phyloP scores from a whole-genome alignment of 2,888 invertebrate species.

The Linyphia triangularis region DNA sequence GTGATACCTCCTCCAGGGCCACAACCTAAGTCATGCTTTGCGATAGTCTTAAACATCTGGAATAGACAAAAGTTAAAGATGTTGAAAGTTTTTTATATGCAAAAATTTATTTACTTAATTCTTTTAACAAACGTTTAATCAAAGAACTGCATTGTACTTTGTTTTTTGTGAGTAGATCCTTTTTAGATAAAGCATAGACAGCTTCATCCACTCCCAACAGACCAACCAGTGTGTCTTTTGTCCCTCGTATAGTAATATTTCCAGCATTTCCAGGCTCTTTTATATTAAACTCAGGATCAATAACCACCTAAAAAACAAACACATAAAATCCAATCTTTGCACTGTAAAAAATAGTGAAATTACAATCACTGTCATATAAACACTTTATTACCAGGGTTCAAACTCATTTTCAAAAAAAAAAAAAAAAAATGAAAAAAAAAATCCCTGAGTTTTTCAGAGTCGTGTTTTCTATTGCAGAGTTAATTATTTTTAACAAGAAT shows the following conservation, averaged over 20 bases:
- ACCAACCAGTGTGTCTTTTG: constrained; percentile 72
- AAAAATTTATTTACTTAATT: not conserved
- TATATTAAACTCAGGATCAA: constrained; percentile 25
- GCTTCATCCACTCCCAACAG: constrained; percentile 77
- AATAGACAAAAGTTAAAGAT: not conserved
- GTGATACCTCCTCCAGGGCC: constrained; percentile 76
- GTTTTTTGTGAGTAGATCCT: constrained; percentile 66
- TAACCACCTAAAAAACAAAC: constrained; percentile 23
- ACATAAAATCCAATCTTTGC: no score
- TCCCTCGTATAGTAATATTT: constrained; percentile 57
- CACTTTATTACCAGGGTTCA: no score
- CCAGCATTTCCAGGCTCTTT: constrained; percentile 73
- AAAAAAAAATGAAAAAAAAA: no score
- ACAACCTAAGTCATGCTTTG: constrained; percentile 75
- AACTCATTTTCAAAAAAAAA: not conserved
- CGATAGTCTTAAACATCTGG: constrained; percentile 70
- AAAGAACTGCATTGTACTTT: constrained; percentile 62
- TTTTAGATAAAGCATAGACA: constrained; percentile 75
- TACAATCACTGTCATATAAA: no score
- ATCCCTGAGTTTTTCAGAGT: no score
- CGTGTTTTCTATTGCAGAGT: no score
- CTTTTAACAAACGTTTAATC: not conserved
- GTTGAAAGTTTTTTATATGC: not conserved
- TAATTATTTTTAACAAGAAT: no score
- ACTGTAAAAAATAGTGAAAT: no score